These are phyloP conservation scores for Amphipyra berbera DNA, from an alignment of 2,888 invertebrate species.

Conservation along the genomic window DNA sequence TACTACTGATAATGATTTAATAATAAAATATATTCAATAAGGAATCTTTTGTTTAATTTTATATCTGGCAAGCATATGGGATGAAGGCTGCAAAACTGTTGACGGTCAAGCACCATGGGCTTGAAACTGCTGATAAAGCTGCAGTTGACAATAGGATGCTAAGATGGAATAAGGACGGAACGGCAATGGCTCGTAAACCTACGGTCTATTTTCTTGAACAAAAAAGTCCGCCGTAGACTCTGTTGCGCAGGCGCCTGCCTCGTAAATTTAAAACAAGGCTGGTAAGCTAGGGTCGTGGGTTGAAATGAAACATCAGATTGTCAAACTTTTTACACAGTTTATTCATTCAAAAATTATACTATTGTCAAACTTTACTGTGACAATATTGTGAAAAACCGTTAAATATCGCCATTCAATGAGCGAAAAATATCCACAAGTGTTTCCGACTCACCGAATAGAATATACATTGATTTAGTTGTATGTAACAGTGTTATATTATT, in stretches of 20 bases:
- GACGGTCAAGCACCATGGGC: background rate
- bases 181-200: no score
- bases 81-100: no score
- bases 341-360: slow-evolving; percentile 81
- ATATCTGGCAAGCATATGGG: background rate
- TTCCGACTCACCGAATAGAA: slow-evolving; percentile 64
- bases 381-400: slow-evolving; percentile 78
- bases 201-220: no score
- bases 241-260: no score
- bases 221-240: no score
- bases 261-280: background rate
- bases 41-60: slow-evolving; percentile 53
- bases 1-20: slow-evolving; percentile 68
- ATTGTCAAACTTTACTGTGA: slow-evolving; percentile 76
- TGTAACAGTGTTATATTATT: slow-evolving; percentile 71
- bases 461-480: slow-evolving; percentile 65
- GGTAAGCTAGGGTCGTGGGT: no score
- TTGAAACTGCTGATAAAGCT: no score
- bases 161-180: no score
- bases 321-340: slow-evolving; percentile 77
- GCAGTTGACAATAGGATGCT: no score
- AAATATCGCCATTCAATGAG: slow-evolving; percentile 71
- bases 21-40: slow-evolving; percentile 72
- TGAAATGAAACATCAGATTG: slow-evolving; percentile 63
- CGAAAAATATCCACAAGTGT: slow-evolving; percentile 53